Percentiles rank a stretch among this genome's conserved stretches.
Evolutionary conservation across 1,140 invertebrate genomes (phyloP).

Genomic region (Drosophila mauritiana): DNA sequence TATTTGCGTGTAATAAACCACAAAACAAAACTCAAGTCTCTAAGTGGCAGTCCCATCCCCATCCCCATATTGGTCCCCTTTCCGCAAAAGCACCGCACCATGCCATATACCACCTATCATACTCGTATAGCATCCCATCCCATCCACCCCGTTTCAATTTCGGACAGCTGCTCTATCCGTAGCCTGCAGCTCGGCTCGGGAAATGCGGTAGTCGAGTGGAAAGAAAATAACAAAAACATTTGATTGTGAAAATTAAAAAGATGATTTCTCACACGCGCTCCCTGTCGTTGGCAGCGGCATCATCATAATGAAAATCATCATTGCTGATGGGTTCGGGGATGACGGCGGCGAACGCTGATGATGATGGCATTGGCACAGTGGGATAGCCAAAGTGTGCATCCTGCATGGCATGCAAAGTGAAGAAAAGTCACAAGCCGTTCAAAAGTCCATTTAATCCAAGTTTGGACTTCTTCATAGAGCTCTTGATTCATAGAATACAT

Average conservation of each 20-base stretch:
- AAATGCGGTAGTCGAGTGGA: conserved; percentile 54
- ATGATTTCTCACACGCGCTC: conserved; percentile 77
- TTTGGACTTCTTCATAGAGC: no score
- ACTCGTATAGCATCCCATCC: conserved; percentile 18
- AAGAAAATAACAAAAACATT: conserved; percentile 70
- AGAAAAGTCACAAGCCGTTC: background rate
- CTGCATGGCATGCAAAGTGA: background rate
- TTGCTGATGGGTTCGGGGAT: conserved; percentile 24
- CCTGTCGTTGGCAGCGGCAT: conserved; percentile 25
- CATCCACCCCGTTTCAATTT: conserved; percentile 52
- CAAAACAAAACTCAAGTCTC: conserved; percentile 65
- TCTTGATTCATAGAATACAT: no score
- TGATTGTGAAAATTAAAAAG: conserved; percentile 81
- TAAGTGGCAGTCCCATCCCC: conserved; percentile 19
- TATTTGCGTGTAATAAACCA: conserved; percentile 83
- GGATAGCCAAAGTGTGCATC: background rate
- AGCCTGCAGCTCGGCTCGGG: conserved; percentile 18
- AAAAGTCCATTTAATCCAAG: no score
- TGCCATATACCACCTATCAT: conserved; percentile 16
- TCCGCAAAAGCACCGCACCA: background rate
- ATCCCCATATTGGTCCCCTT: background rate
- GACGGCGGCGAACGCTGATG: conserved; percentile 27
- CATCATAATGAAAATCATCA: conserved; percentile 39
- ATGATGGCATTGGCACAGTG: conserved; percentile 28
- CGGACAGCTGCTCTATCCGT: conserved; percentile 58